Conservation (phyloP, 2,113 vertebrate genomes). For the Terrapene triunguis region DNA sequence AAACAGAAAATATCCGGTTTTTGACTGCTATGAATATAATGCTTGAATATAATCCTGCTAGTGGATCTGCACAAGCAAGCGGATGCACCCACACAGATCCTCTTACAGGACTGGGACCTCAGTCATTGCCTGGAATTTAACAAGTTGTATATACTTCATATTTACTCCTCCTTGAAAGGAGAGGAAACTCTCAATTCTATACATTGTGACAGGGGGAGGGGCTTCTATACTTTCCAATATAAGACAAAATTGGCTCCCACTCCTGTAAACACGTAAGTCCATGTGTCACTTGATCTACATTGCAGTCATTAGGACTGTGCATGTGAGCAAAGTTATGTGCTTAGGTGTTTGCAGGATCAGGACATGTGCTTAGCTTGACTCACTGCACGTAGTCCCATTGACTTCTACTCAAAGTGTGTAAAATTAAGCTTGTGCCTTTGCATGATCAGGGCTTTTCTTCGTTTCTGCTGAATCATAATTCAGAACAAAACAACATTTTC, state of each 20-base stretch:
- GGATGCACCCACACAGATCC: background rate
- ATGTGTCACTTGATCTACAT: background rate
- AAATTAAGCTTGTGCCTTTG: constrained; percentile 62
- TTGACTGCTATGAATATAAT: background rate
- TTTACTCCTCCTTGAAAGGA: background rate
- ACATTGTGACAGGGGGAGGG: background rate
- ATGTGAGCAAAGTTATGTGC: constrained; percentile 12
- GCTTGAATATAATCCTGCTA: background rate
- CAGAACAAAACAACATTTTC: constrained; percentile 56
- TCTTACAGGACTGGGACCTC: background rate
- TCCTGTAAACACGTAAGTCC: background rate
- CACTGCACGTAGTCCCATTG: background rate
- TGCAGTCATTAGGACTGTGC: background rate
- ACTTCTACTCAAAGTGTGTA: constrained; percentile 44
- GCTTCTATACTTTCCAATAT: background rate
- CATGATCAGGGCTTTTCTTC: constrained; percentile 55
- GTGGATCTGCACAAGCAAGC: background rate
- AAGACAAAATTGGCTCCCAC: background rate
- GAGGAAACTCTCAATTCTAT: background rate
- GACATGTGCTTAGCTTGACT: background rate
- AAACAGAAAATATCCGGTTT: background rate
- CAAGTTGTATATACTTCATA: background rate
- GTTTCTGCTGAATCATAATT: constrained; percentile 48
- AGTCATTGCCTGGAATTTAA: background rate
- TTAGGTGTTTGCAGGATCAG: background rate